Conservation (phyloP, 2,113 vertebrate species). For the Vulpes lagopus region DNA sequence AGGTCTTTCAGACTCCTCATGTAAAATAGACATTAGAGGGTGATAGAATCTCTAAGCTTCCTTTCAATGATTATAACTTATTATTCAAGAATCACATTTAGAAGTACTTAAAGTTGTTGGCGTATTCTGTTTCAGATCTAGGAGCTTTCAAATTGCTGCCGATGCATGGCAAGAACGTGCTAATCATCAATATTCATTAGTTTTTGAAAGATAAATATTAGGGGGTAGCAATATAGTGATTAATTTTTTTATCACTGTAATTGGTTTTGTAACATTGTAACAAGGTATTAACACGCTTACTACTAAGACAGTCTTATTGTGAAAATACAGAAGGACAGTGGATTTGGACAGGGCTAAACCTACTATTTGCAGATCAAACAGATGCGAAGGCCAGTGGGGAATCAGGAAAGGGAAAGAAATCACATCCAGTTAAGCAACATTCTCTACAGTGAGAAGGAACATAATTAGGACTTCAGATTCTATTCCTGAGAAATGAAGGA, state of each 20-base stretch:
- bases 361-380: background rate
- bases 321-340: background rate
- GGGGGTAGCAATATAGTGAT: background rate
- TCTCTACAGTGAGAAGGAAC: background rate
- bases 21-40: background rate
- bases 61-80: background rate
- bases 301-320: background rate
- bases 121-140: background rate
- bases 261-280: background rate
- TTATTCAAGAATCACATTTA: background rate
- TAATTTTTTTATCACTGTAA: background rate
- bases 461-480: background rate
- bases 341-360: background rate
- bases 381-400: background rate
- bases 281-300: background rate
- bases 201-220: constrained; percentile 28
- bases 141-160: background rate
- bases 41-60: background rate
- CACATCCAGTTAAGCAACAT: background rate
- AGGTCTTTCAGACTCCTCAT: background rate
- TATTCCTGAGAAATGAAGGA: background rate
- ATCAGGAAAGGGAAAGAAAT: background rate
- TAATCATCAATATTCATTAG: background rate
- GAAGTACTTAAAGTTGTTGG: background rate
- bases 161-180: background rate